Conservation (phyloP, 2,888 invertebrate species). For the Ametastegia equiseti region DNA sequence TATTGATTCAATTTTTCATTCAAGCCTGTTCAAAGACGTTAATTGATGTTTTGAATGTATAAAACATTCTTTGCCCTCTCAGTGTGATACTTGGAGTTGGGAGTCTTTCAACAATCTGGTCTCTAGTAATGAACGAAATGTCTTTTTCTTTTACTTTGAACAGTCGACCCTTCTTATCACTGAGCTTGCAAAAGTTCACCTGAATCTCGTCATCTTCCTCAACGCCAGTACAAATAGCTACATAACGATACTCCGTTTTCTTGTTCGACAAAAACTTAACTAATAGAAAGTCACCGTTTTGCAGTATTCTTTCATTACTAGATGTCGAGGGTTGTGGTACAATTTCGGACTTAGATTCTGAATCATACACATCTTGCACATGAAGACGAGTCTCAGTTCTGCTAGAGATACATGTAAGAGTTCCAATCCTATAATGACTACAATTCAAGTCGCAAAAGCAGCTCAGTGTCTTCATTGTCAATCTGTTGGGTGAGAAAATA, state of each 20-base stretch:
- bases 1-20: too few species aligned
- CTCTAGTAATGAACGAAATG: not conserved
- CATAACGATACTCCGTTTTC: slow-evolving; percentile 2
- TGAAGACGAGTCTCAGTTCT: not conserved
- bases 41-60: not conserved
- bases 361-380: not conserved
- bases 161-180: not conserved
- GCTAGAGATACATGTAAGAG: not conserved
- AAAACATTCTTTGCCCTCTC: not conserved
- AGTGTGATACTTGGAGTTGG: not conserved
- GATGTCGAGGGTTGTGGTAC: not conserved
- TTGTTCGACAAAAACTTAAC: not conserved
- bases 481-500: not conserved
- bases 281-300: not conserved
- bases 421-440: not conserved
- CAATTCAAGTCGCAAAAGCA: not conserved
- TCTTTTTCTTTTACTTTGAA: not conserved
- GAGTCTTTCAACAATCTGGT: not conserved
- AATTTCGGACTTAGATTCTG: not conserved
- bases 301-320: too few species aligned
- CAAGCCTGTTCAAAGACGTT: not conserved
- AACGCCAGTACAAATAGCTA: not conserved
- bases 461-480: not conserved
- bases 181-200: not conserved
- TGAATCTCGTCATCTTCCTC: not conserved